Percentiles rank a stretch among this genome's conserved stretches.
Conservation (phyloP, 2,888 invertebrate genomes). For the Empis stercorea region DNA sequence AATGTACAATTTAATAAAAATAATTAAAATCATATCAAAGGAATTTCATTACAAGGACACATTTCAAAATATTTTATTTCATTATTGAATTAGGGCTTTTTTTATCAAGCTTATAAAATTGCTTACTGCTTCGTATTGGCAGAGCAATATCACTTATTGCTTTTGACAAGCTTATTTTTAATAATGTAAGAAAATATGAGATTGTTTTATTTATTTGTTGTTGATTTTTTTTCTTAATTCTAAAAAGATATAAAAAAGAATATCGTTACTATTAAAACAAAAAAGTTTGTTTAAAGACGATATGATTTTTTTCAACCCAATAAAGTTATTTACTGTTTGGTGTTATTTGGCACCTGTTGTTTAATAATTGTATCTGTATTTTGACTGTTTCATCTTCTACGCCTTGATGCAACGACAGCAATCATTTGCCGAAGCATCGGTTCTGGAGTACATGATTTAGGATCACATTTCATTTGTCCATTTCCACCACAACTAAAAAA, state of each 20-base stretch:
- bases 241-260: neutral
- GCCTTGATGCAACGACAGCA: slow-evolving; percentile 61
- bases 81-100: neutral
- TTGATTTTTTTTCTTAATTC: neutral
- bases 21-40: neutral
- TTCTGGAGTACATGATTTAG: slow-evolving; percentile 77
- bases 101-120: neutral
- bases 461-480: slow-evolving; percentile 91
- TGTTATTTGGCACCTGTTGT: slow-evolving; percentile 15
- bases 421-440: slow-evolving; percentile 85
- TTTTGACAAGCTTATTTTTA: slow-evolving; percentile 1
- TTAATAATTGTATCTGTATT: neutral
- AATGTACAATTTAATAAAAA: neutral
- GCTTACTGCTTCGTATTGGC: neutral
- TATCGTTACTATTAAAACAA: neutral
- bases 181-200: slow-evolving; percentile 1
- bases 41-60: neutral
- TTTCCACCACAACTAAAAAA: slow-evolving; percentile 71
- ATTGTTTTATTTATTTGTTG: neutral
- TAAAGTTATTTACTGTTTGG: slow-evolving; percentile 3
- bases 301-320: neutral
- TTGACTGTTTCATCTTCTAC: slow-evolving; percentile 49
- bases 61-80: neutral
- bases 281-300: neutral
- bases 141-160: neutral